phyloP scores from a whole-genome alignment of 1,140 invertebrate species.

The Bombus ignitus region DNA sequence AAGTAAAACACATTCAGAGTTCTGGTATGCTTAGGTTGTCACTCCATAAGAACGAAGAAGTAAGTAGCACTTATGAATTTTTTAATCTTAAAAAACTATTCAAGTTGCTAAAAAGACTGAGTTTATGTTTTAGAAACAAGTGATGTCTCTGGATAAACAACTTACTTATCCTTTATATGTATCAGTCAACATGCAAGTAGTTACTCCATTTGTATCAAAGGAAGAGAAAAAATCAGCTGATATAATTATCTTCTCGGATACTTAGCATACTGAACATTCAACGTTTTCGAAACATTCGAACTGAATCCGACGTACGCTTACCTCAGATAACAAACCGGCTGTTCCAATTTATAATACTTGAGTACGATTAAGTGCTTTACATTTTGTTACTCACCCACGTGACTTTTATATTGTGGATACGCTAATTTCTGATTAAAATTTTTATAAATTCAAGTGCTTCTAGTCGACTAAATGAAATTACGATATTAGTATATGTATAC shows the following conservation, averaged over 20 bases:
- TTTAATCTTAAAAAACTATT: slow-evolving; percentile 18
- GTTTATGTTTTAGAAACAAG: slow-evolving; percentile 80
- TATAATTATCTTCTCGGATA: slow-evolving; percentile 63
- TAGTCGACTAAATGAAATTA: slow-evolving; percentile 39
- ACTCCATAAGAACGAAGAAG: slow-evolving; percentile 86
- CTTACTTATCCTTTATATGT: slow-evolving; percentile 87
- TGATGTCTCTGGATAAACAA: slow-evolving; percentile 86
- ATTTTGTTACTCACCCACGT: slow-evolving; percentile 42
- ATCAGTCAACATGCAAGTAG: slow-evolving; percentile 88
- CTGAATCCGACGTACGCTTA: slow-evolving; percentile 25
- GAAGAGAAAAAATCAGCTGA: slow-evolving; percentile 66
- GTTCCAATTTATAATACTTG: slow-evolving; percentile 40
- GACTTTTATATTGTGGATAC: slow-evolving; percentile 38
- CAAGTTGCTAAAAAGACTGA: slow-evolving; percentile 43
- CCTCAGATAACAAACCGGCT: slow-evolving; percentile 23
- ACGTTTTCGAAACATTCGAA: slow-evolving; percentile 22
- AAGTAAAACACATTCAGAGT: slow-evolving; percentile 85
- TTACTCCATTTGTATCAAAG: slow-evolving; percentile 80
- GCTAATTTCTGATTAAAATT: slow-evolving; percentile 39
- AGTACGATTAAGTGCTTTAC: slow-evolving; percentile 31
- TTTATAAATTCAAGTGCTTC: slow-evolving; percentile 14
- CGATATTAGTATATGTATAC: background rate
- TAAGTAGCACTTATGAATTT: slow-evolving; percentile 62
- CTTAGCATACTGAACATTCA: slow-evolving; percentile 62
- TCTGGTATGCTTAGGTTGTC: slow-evolving; percentile 85